These are phyloP conservation scores for Notospermus geniculatus DNA, from an alignment of 1,140 invertebrate species.

Conservation along the genomic window DNA sequence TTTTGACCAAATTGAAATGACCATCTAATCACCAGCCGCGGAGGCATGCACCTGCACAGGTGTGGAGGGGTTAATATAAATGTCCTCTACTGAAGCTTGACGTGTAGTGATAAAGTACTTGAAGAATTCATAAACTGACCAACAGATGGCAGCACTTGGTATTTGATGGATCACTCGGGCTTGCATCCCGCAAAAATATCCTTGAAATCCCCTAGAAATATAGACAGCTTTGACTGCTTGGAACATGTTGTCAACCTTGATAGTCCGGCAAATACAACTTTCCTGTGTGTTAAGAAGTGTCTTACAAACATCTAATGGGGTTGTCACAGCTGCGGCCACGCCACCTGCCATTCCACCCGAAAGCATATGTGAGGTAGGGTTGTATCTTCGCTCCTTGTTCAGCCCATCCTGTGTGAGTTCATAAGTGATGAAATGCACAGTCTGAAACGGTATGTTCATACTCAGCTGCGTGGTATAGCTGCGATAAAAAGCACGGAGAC, in stretches of 20 bases:
- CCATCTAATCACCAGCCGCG: no score
- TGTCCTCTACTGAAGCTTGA: background rate
- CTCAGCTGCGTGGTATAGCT: conserved; percentile 93
- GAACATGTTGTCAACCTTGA: conserved; percentile 58
- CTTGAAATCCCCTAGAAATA: conserved; percentile 47
- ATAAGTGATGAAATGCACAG: conserved; percentile 93
- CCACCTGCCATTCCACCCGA: conserved; percentile 90
- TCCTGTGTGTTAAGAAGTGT: conserved; percentile 95
- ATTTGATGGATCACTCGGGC: conserved; percentile 94
- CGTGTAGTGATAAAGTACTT: conserved; percentile 59
- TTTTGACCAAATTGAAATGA: no score
- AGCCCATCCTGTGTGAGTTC: conserved; percentile 82
- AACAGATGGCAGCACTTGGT: conserved; percentile 97
- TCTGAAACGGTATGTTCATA: conserved; percentile 98
- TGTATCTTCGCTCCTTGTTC: conserved; percentile 82
- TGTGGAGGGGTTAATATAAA: no score
- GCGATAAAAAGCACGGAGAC: conserved; percentile 90
- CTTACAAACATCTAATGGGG: conserved; percentile 98
- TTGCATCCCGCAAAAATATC: conserved; percentile 70
- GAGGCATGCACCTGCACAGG: no score
- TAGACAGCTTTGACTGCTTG: conserved; percentile 74
- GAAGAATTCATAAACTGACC: conserved; percentile 90
- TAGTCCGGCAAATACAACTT: conserved; percentile 56
- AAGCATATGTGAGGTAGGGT: conserved; percentile 82
- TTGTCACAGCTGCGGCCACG: conserved; percentile 89